Base-by-base conservation (phyloP, 2,888 invertebrate genomes). In the Paralinhomoeus sp. region DNA sequence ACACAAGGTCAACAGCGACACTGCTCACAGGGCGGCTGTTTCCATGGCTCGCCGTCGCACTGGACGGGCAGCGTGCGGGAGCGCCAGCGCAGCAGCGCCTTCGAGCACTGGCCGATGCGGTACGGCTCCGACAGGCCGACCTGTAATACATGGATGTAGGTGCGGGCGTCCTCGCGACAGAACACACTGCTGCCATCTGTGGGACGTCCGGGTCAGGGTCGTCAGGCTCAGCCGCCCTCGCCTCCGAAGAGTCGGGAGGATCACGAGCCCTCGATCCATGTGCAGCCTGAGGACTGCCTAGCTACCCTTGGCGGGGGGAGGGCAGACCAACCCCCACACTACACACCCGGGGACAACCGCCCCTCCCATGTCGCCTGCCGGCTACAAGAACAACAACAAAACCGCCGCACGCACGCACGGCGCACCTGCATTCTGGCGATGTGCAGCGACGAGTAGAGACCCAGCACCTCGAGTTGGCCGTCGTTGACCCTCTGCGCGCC, bases 361-460 rank as follows among this genome's bases (percentile, higher is more conserved):
- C n/a, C n/a, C n/a, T n/a, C n/a, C n/a, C n/a, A n/a, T n/a, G n/a
- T n/a, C n/a, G n/a, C n/a, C n/a, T n/a, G n/a, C n/a, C n/a, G n/a
- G n/a, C n/a, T n/a, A n/a, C n/a, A n/a, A n/a, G n/a, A n/a, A n/a
- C n/a, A 33, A 13, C n/a, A n/a, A 33, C 13, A 17, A 33, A 13
- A 15, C 34, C 13, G 17, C 34, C 34, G n/a, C n/a, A n/a, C n/a
- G n/a, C n/a, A n/a, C n/a, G n/a, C n/a, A n/a, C n/a, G n/a, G n/a
- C n/a, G 23, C 3, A 83, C 76, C 67, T 87, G 85, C 47, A 91
- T 66, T 62, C 87, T 80, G 22, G 85, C 89, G 57, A 91, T 87
- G 62, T 91, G 89, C 63, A 91, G 82, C 15, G 87, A 85, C 1
- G 85, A 87, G 51, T 81, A 82, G 52, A 91, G 75, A 3, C 82